Evolutionary conservation across 2,888 invertebrate genomes (phyloP), one percentile per base, ranked within the genome.

Genomic region (Elmis aenea): DNA sequence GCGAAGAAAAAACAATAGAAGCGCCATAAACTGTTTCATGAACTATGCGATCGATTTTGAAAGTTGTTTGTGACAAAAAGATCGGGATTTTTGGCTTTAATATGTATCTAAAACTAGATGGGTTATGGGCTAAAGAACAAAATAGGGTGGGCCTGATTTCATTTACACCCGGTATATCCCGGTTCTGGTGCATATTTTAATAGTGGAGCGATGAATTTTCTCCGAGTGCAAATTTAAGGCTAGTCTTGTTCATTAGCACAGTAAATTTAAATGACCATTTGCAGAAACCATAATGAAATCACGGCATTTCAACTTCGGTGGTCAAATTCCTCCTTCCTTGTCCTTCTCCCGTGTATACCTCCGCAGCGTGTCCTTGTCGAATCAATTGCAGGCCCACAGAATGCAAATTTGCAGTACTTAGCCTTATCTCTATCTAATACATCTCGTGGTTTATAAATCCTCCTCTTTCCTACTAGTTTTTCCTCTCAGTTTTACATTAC

Each of bases 251-350:
- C 48, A 48, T 48, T 48, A 48, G 45, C 44, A 41, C 39, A 46
- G 49, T 46, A 45, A 42, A 50, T 50, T 50, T 50, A 50, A 50
- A 50, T 47, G 47, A 45, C 45, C 45, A 49, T 49, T 49, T 46
- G 46, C 49, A 46, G 42, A 50, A n/a, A n/a, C 49, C 41, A 47
- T 50, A 50, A 50, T 50, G 49, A 47, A 50, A 50, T 50, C 49
- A 50, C 46, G 47, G 43, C 39, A 46, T 42, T 37, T 42, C 50
- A 43, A 46, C 50, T 44, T 42, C 44, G 50, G 50, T 50, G 50
- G 50, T 26, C 43, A 28, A n/a, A n/a, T n/a, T n/a, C 32, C 13
- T 12, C 18, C 23, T 22, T 10, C 26, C 33, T 20, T 16, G 14
- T 13, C 26, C n/a, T 13, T 38, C 24, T 9, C 14, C 13, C 24